Evolutionary conservation across 2,113 vertebrate genomes (phyloP), one percentile per base, ranked within the genome.

Genomic region (Hucho hucho): DNA sequence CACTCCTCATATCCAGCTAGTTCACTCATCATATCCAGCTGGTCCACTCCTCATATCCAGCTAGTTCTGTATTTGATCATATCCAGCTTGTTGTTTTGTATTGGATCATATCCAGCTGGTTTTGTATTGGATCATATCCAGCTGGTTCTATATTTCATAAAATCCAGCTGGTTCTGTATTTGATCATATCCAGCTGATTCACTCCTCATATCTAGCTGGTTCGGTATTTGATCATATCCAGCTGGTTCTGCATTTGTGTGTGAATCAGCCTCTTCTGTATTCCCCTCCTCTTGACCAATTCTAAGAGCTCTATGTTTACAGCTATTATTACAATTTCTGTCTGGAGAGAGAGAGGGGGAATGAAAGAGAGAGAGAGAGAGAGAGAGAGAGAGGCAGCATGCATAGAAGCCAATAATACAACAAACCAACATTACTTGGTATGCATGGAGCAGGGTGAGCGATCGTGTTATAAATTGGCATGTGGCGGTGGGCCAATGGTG

Each of bases 401-500:
- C 76, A 84, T 22, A 71, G 69, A 64, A 81, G 86, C 83, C 89
- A 81, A 79, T 85, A 81, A 79, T 85, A 85, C 86, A 88, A 90
- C 89, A 92, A 92, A 91, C 91, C 83, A 84, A 86, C 81, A 83
- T 90, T 84, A 82, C 83, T 93, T 91, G 79, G 84, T 90, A 93
- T 92, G 90, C 93, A 91, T 70, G 76, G 75, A 81, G 75, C 67
- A 16, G 80, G 82, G 82, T n/a, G 75, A 84, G 87, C 88, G 80
- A 86, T 84, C 78, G 78, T 86, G 86, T 93, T 91, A 89, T 92
- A 93, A 93, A 93, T 90, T 90, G 92, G 86, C 87, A 86, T 79
- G 85, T 93, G 91, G 92, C 90, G 81, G 83, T 77, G 70, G 85
- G 90, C 92, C 90, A 93, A 47, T 87, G 78, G 83, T 87, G 87